Evolutionary conservation across 2,888 invertebrate species (phyloP).

Genomic region (Idaea biselata): DNA sequence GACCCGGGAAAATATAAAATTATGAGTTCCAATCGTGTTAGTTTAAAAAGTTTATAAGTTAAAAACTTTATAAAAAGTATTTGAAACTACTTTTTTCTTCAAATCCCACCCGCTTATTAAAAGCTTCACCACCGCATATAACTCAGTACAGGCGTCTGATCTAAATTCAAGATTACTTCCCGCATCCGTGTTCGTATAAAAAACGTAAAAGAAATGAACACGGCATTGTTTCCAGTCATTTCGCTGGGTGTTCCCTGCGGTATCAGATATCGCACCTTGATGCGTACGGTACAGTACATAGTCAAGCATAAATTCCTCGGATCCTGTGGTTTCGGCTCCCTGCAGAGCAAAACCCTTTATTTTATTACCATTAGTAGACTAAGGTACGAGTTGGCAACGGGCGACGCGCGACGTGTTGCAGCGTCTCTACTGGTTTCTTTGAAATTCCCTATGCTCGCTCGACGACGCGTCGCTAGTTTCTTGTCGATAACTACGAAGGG

Average conservation of each 20-base stretch:
- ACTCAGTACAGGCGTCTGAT: neutral
- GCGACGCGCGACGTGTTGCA: too few species aligned
- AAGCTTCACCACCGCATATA: neutral
- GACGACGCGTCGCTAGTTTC: too few species aligned
- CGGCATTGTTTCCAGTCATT: conserved; percentile 40
- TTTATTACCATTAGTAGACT: conserved; percentile 64
- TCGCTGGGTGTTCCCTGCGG: conserved; percentile 31
- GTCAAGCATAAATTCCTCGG: conserved; percentile 36
- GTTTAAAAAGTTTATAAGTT: too few species aligned
- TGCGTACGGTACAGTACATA: conserved; percentile 30
- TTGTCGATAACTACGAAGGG: too few species aligned
- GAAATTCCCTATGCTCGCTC: too few species aligned
- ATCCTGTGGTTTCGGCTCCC: conserved; percentile 53
- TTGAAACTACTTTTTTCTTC: too few species aligned
- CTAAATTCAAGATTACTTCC: neutral
- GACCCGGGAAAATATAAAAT: too few species aligned
- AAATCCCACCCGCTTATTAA: neutral
- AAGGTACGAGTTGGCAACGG: too few species aligned
- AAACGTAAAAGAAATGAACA: conserved; percentile 28
- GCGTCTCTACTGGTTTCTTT: too few species aligned
- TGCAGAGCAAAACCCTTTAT: conserved; percentile 56
- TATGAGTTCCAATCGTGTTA: too few species aligned
- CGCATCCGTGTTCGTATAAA: conserved; percentile 26
- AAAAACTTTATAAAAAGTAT: too few species aligned
- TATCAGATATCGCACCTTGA: conserved; percentile 44